Evolutionary conservation across 2,888 invertebrate species (phyloP).

Genomic region (Coleophora deauratella): DNA sequence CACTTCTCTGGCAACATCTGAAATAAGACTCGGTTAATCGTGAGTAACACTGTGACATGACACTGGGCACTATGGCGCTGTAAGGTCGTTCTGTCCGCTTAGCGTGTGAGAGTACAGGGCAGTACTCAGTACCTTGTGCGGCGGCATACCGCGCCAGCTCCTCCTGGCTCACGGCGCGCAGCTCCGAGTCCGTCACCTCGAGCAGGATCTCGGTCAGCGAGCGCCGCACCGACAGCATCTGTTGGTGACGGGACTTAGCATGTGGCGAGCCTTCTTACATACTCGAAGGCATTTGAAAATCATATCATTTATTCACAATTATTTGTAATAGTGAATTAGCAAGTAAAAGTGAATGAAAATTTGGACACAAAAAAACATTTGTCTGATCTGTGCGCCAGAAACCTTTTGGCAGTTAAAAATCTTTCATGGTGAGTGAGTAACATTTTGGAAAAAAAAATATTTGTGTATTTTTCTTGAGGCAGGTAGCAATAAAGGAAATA

Average conservation of each 20-base stretch:
- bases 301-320: no score
- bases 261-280: no score
- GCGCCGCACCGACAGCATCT: constrained; percentile 92
- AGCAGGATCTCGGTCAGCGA: constrained; percentile 94
- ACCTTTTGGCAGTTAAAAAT: no score
- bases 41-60: constrained; percentile 12
- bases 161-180: constrained; percentile 88
- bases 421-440: no score
- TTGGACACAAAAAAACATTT: no score
- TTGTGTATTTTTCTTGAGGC: no score
- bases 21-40: constrained; percentile 68
- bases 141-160: constrained; percentile 87
- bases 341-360: no score
- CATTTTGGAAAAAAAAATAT: no score
- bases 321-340: no score
- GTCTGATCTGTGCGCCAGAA: no score
- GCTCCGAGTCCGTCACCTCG: constrained; percentile 94
- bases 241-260: constrained; percentile 9
- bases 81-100: constrained; percentile 34
- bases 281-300: no score
- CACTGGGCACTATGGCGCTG: constrained; percentile 16
- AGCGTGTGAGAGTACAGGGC: constrained; percentile 50
- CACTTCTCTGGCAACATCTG: constrained; percentile 55
- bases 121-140: constrained; percentile 82
- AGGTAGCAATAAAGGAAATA: no score